Percentiles rank a stretch among this genome's conserved stretches.
Evolutionary conservation across 2,888 invertebrate genomes (phyloP).

Genomic region (Blastobasis lacticolella): DNA sequence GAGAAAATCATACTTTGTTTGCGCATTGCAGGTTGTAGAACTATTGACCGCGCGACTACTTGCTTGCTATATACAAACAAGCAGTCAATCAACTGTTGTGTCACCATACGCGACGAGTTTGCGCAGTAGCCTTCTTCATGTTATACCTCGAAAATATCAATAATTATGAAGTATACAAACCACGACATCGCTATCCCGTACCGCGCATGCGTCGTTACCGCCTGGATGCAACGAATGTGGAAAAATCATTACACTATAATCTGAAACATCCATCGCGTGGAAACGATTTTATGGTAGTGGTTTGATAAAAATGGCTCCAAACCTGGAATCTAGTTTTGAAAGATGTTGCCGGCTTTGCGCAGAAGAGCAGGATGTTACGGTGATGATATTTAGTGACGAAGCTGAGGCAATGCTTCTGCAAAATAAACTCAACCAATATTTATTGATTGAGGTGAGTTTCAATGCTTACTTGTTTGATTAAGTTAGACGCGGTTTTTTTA

Average conservation of each 20-base stretch:
- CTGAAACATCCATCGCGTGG: conserved; percentile 12
- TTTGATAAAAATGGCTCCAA: conserved; percentile 24
- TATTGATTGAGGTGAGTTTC: conserved; percentile 75
- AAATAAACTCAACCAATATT: conserved; percentile 79
- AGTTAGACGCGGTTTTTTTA: neutral
- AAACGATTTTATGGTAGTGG: too few species aligned
- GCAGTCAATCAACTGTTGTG: too few species aligned
- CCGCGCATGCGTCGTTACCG: conserved; percentile 48
- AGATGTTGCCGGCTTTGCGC: conserved; percentile 79
- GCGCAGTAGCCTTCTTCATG: conserved; percentile 19
- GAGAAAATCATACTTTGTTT: too few species aligned
- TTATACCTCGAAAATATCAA: conserved; percentile 32
- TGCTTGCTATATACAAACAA: too few species aligned
- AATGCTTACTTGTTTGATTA: neutral
- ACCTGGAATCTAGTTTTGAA: conserved; percentile 41
- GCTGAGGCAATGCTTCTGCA: conserved; percentile 77
- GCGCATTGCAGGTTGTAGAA: too few species aligned
- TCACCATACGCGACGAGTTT: conserved; percentile 16
- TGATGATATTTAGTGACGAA: conserved; percentile 79
- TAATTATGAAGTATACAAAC: conserved; percentile 40
- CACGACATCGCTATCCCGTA: conserved; percentile 33
- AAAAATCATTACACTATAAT: conserved; percentile 48
- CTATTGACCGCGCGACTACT: too few species aligned
- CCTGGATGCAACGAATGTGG: conserved; percentile 24
- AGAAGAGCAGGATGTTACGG: conserved; percentile 72